Conservation (phyloP, 2,888 invertebrate genomes). For the Ophion costatus region DNA sequence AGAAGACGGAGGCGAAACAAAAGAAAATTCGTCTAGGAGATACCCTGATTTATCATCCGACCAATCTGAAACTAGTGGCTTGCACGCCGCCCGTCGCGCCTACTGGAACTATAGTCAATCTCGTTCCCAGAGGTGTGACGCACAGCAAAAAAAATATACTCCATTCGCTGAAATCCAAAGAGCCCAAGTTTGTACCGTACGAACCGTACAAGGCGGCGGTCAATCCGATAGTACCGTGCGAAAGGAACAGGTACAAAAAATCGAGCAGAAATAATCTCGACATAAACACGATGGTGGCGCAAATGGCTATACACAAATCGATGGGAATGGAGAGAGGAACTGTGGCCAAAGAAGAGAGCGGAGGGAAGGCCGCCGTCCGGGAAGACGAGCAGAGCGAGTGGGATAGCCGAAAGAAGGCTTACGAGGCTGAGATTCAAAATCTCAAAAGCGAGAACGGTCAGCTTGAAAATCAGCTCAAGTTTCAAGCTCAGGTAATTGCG, state of each 20-base stretch:
- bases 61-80: slow-evolving; percentile 79
- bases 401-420: slow-evolving; percentile 84
- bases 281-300: slow-evolving; percentile 88
- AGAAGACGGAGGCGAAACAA: slow-evolving; percentile 73
- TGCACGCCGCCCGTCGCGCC: slow-evolving; percentile 84
- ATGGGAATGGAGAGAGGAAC: slow-evolving; percentile 83
- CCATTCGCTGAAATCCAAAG: slow-evolving; percentile 85
- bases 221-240: slow-evolving; percentile 88
- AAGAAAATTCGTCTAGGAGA: slow-evolving; percentile 79
- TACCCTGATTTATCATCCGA: slow-evolving; percentile 82
- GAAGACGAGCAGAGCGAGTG: slow-evolving; percentile 78
- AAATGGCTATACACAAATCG: slow-evolving; percentile 89
- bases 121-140: slow-evolving; percentile 87
- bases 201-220: slow-evolving; percentile 95
- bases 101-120: slow-evolving; percentile 85
- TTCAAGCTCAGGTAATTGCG: slow-evolving; percentile 89
- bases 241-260: slow-evolving; percentile 81
- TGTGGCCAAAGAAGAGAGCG: slow-evolving; percentile 76
- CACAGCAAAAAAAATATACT: slow-evolving; percentile 85
- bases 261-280: slow-evolving; percentile 86
- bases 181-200: slow-evolving; percentile 94
- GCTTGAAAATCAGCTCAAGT: slow-evolving; percentile 92
- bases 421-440: slow-evolving; percentile 87
- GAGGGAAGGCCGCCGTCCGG: slow-evolving; percentile 66
- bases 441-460: slow-evolving; percentile 89